phyloP scores from a whole-genome alignment of 2,113 vertebrate species.

The Toxotes jaculatrix region DNA sequence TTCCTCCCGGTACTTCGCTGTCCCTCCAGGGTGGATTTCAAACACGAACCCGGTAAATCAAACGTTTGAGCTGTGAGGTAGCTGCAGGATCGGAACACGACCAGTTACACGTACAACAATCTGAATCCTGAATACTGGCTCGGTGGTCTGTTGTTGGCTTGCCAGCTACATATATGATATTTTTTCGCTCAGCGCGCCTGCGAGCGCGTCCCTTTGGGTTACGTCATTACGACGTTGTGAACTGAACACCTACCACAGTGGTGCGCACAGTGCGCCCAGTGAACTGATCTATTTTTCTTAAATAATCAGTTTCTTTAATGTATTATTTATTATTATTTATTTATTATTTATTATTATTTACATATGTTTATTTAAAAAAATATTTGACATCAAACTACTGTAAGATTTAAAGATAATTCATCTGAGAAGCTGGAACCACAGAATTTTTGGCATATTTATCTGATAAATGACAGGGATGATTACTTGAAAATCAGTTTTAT shows the following conservation, averaged over 20 bases:
- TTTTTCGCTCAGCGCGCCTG: neutral
- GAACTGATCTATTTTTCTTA: neutral
- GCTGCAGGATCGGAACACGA: neutral
- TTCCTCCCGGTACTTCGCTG: neutral
- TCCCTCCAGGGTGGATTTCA: slow-evolving; percentile 22
- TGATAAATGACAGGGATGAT: too few species aligned
- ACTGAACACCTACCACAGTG: neutral
- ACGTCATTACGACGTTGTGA: slow-evolving; percentile 14
- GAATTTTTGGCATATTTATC: too few species aligned
- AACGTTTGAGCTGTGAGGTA: neutral
- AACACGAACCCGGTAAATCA: neutral
- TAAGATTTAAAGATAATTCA: too few species aligned
- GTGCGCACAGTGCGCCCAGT: too few species aligned
- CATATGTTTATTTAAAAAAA: too few species aligned
- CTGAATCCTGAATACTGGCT: neutral
- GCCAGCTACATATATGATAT: neutral
- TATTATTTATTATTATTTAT: too few species aligned
- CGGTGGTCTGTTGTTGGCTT: too few species aligned
- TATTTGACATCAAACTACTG: too few species aligned
- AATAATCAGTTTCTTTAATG: too few species aligned
- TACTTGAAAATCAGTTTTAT: too few species aligned
- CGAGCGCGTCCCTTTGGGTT: neutral
- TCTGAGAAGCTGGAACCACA: too few species aligned
- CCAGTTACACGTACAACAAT: neutral
- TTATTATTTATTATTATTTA: too few species aligned